These are phyloP conservation scores for Elanus axillaris DNA, from an alignment of 2,113 vertebrate genomes.

Conservation along the genomic window DNA sequence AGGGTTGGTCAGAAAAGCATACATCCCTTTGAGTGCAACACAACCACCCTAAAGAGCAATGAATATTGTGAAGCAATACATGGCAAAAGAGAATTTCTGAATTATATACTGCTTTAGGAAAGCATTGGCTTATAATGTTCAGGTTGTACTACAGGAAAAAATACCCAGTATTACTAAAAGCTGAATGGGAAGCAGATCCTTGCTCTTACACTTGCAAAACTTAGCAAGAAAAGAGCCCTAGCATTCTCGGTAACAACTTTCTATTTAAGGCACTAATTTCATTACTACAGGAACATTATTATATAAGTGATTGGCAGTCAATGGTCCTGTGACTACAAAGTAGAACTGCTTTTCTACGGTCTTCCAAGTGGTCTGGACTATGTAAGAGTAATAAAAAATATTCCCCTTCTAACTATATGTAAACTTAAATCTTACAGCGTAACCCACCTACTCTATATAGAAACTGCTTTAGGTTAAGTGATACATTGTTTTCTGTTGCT, in stretches of 20 bases:
- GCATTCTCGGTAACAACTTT: accelerated
- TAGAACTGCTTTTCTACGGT: neutral
- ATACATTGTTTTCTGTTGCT: neutral
- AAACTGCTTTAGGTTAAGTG: neutral
- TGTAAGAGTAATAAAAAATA: neutral
- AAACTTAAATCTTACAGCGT: neutral
- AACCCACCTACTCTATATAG: neutral
- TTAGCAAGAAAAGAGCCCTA: neutral
- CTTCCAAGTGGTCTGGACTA: neutral
- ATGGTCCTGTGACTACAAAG: neutral
- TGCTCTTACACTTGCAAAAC: neutral
- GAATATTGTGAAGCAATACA: neutral
- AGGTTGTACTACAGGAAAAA: neutral
- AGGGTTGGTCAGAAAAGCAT: neutral
- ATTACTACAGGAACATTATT: neutral
- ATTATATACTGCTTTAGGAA: neutral
- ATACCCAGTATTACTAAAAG: neutral
- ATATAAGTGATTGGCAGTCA: neutral
- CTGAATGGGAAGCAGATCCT: neutral
- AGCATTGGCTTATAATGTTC: accelerated
- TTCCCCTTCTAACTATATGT: accelerated
- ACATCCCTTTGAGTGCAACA: neutral
- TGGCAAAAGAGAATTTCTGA: neutral
- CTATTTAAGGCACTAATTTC: neutral
- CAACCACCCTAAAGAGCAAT: neutral